Conservation (phyloP, 2,888 invertebrate species). For the Oscheius sp. region DNA sequence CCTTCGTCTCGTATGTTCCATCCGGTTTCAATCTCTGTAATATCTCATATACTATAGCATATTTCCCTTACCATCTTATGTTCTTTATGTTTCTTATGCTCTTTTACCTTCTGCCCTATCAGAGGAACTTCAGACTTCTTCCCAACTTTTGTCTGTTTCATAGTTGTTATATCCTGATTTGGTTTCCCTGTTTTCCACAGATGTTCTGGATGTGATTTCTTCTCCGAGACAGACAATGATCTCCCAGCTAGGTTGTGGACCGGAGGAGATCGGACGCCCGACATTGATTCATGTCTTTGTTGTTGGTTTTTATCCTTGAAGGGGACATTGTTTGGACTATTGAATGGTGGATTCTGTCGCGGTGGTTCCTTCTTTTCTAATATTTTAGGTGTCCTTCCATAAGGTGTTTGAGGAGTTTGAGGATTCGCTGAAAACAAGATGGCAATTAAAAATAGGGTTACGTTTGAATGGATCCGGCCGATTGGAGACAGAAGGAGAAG, state of each 20-base stretch:
- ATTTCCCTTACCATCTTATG: constrained; percentile 12
- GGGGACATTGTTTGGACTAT: background rate
- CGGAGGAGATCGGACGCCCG: constrained; percentile 4
- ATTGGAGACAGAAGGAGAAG: background rate
- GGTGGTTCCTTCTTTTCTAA: background rate
- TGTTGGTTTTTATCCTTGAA: background rate
- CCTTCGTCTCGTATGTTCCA: constrained; percentile 33
- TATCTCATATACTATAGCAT: background rate
- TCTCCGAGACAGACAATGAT: background rate
- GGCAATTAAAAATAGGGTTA: no score
- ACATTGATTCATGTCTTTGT: constrained; percentile 22
- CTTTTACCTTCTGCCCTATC: constrained; percentile 4
- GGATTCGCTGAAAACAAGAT: constrained; percentile 5
- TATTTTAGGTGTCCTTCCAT: background rate
- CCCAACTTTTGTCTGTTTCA: background rate
- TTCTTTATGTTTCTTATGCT: constrained; percentile 34
- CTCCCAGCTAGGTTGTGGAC: background rate
- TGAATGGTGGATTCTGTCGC: background rate
- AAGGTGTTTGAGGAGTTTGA: background rate
- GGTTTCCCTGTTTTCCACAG: background rate
- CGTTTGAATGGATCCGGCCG: background rate
- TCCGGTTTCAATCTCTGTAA: constrained; percentile 26
- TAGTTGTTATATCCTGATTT: no score
- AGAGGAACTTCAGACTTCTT: background rate
- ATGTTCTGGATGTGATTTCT: background rate